Percentiles rank a stretch among this genome's conserved stretches.
Conservation (phyloP, 2,113 vertebrate species). For the Lepus americanus region DNA sequence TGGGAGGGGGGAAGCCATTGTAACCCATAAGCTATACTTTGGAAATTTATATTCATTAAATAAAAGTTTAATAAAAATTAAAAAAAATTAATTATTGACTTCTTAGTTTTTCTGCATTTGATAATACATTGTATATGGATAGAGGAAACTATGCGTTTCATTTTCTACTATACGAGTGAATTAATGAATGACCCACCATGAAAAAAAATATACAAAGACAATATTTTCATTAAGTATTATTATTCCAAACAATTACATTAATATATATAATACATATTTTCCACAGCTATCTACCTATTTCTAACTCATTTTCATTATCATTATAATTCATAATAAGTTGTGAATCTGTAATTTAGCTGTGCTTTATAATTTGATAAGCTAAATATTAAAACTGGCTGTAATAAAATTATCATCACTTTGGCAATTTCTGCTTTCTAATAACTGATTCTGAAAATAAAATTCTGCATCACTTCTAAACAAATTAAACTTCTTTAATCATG, state of each 20-base stretch:
- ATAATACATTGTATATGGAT: background rate
- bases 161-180: background rate
- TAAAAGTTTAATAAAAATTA: too few relatives aligned
- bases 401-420: slow-evolving; percentile 1
- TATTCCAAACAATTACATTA: background rate
- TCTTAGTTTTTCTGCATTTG: background rate
- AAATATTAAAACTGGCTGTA: slow-evolving; percentile 43
- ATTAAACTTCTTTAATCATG: background rate
- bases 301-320: background rate
- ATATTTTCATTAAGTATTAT: slow-evolving; percentile 4
- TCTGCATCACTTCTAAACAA: background rate
- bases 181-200: background rate
- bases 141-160: background rate
- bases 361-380: slow-evolving; percentile 43
- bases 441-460: slow-evolving; percentile 47
- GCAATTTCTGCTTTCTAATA: slow-evolving; percentile 31
- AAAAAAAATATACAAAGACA: background rate
- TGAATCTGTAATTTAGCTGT: slow-evolving; percentile 24
- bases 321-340: background rate
- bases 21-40: too few relatives aligned
- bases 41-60: too few relatives aligned
- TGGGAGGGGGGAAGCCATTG: too few relatives aligned
- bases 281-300: background rate
- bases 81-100: background rate
- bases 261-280: background rate